Percentiles rank a stretch among this genome's conserved stretches.
phyloP scores from a whole-genome alignment of 2,113 vertebrate species.

The Heteronetta atricapilla region DNA sequence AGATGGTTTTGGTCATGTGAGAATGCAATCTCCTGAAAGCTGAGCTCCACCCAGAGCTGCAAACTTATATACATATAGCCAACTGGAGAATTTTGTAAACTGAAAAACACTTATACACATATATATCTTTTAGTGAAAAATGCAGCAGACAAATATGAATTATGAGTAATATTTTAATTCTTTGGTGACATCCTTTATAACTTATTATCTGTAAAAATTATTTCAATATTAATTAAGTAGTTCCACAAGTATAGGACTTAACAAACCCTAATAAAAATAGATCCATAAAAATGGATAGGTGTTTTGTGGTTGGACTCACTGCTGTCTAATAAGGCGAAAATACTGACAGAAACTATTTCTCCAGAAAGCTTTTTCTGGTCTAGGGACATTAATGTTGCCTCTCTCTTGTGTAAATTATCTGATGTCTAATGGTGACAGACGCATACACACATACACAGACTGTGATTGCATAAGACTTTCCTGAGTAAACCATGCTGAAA shows the following conservation, averaged over 20 bases:
- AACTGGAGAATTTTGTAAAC: background rate
- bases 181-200: background rate
- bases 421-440: conserved; percentile 69
- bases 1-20: background rate
- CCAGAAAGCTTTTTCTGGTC: conserved; percentile 31
- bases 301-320: background rate
- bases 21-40: background rate
- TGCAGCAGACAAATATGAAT: background rate
- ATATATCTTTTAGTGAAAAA: background rate
- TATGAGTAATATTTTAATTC: background rate
- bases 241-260: background rate
- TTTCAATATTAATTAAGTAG: background rate
- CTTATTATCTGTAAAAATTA: background rate
- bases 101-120: background rate
- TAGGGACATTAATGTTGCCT: conserved; percentile 56
- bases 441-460: conserved; percentile 60
- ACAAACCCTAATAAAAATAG: background rate
- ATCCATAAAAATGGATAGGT: rapidly evolving
- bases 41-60: background rate
- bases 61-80: background rate
- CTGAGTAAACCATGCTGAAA: conserved; percentile 60
- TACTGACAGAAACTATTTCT: conserved; percentile 21
- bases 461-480: conserved; percentile 69
- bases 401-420: conserved; percentile 64
- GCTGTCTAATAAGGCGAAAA: background rate